These are phyloP conservation scores for Theonella swinhoei DNA, from an alignment of 37 sponge, comb jelly and placozoan genomes.

Conservation along the genomic window DNA sequence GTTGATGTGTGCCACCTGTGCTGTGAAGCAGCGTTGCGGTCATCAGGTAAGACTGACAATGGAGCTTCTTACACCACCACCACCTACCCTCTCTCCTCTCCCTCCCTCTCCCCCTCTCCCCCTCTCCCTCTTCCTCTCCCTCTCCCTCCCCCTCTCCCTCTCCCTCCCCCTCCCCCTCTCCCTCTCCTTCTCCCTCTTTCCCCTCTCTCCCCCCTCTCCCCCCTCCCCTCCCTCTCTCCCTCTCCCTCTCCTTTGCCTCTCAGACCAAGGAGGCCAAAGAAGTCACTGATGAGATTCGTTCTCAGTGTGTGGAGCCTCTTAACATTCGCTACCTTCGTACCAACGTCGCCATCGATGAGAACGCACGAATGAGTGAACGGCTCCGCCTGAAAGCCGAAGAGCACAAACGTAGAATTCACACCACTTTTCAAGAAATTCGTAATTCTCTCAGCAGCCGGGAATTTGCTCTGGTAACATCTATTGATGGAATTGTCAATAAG, in stretches of 20 bases:
- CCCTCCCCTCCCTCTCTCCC: neutral
- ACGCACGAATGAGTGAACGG: constrained; percentile 22
- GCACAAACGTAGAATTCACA: constrained; percentile 19
- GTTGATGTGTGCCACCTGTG: constrained; percentile 33
- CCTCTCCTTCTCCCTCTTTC: neutral
- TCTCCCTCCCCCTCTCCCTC: neutral
- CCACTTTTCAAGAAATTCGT: constrained; percentile 27
- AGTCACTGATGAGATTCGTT: neutral
- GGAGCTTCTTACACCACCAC: neutral
- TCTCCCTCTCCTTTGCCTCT: neutral
- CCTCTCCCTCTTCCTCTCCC: neutral
- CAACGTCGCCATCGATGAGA: constrained; percentile 11
- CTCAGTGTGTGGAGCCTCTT: neutral
- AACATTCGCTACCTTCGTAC: neutral
- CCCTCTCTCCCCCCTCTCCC: neutral
- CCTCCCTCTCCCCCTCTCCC: neutral
- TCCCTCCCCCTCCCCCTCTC: constrained; percentile 4
- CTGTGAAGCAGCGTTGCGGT: neutral
- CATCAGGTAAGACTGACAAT: neutral
- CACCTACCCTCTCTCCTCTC: neutral
- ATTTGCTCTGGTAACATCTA: constrained; percentile 1
- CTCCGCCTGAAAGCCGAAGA: constrained; percentile 8
- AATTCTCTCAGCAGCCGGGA: constrained; percentile 27
- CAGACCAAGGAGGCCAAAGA: neutral
- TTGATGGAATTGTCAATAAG: constrained; percentile 13